Evolutionary conservation across 2,113 vertebrate species (phyloP).

Genomic region (Perognathus longimembris): DNA sequence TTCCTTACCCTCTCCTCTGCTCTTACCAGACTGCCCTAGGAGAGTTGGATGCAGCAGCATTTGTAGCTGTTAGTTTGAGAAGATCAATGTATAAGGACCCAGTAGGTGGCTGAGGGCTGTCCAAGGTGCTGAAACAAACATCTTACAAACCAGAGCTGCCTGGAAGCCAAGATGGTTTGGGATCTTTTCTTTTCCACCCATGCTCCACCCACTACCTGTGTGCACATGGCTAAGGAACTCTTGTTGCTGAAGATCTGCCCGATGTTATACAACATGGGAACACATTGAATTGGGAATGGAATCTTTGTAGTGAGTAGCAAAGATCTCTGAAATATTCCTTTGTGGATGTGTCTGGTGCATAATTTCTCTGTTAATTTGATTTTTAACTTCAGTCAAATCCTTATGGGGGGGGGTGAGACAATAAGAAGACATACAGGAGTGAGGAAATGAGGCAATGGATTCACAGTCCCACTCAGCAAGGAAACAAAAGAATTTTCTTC

Average conservation of each 20-base stretch:
- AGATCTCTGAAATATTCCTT: background rate
- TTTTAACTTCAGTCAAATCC: constrained; percentile 18
- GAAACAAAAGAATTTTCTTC: background rate
- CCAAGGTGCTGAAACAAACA: constrained; percentile 25
- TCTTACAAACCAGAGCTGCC: background rate
- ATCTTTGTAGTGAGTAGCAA: background rate
- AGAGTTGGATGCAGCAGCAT: background rate
- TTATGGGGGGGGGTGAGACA: background rate
- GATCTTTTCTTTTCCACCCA: accelerated
- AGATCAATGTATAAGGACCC: background rate
- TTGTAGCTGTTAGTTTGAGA: background rate
- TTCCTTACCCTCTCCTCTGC: background rate
- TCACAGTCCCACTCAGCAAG: background rate
- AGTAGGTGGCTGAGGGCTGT: background rate
- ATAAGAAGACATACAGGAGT: background rate
- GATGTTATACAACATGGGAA: constrained; percentile 2
- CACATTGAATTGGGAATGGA: background rate
- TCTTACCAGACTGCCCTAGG: background rate
- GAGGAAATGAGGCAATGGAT: constrained; percentile 14
- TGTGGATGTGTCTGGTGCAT: background rate
- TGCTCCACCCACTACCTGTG: background rate
- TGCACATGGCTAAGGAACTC: constrained; percentile 1
- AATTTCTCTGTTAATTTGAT: constrained; percentile 50
- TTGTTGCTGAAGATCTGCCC: background rate
- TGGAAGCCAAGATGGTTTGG: background rate